A percentile compares a stretch with the other conserved stretches of the same genome.
Evolutionary conservation across 2,113 vertebrate species (phyloP).

Genomic region (Myrmecobius fasciatus): DNA sequence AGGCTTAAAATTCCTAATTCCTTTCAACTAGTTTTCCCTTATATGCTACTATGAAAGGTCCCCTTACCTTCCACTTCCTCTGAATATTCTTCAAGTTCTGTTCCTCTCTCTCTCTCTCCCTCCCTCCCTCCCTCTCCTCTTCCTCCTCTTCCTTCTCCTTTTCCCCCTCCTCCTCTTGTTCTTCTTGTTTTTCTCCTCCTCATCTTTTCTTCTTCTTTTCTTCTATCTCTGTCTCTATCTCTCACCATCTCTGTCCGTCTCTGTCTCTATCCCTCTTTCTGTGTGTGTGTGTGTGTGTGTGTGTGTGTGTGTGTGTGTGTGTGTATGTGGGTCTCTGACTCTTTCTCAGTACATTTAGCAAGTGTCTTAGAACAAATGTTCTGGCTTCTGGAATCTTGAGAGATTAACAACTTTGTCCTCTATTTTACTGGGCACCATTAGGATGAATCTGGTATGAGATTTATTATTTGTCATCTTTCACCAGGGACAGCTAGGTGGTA

Average conservation of each 20-base stretch:
- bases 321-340: too few species aligned
- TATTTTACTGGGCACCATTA: not conserved
- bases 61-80: not conserved
- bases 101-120: conserved; percentile 10
- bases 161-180: too few species aligned
- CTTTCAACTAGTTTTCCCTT: not conserved
- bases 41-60: not conserved
- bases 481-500: not conserved
- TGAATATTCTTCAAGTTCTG: not conserved
- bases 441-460: not conserved
- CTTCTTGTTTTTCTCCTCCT: too few species aligned
- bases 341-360: not conserved
- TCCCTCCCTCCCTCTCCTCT: too few species aligned
- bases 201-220: too few species aligned
- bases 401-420: not conserved
- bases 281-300: too few species aligned
- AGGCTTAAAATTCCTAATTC: not conserved
- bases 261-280: too few species aligned
- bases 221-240: too few species aligned
- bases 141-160: too few species aligned
- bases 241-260: too few species aligned
- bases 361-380: not conserved
- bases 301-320: too few species aligned
- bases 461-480: not conserved
- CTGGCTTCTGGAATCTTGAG: conserved; percentile 20